These are phyloP conservation scores for Conistra vaccinii DNA, from an alignment of 2,888 invertebrate species.

Conservation along the genomic window DNA sequence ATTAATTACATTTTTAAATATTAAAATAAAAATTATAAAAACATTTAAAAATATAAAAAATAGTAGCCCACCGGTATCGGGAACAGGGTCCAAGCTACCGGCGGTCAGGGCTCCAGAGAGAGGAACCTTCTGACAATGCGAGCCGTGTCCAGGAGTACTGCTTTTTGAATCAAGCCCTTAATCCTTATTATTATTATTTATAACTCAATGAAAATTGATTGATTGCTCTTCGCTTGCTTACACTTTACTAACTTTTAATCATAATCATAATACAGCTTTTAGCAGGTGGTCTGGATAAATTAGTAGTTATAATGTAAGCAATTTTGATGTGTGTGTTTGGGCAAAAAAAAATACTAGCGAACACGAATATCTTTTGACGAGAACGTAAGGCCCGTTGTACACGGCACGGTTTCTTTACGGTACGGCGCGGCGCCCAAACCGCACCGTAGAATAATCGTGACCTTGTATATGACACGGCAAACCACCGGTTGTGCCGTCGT, in stretches of 20 bases:
- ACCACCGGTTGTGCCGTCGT: background rate
- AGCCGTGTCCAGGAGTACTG: too few species aligned
- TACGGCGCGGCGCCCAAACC: background rate
- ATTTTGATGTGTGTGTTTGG: background rate
- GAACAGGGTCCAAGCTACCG: too few species aligned
- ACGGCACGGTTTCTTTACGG: background rate
- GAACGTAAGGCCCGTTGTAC: background rate
- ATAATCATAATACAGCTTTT: conserved; percentile 16
- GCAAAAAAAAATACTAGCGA: background rate
- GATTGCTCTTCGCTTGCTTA: conserved; percentile 19
- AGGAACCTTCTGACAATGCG: too few species aligned
- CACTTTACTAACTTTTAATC: conserved; percentile 35
- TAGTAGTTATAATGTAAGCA: background rate
- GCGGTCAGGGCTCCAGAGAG: too few species aligned
- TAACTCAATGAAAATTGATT: conserved; percentile 23
- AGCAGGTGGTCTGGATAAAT: conserved; percentile 22
- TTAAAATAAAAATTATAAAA: too few species aligned
- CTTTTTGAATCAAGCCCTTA: too few species aligned
- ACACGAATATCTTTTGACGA: background rate
- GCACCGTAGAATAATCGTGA: background rate
- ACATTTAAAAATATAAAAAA: too few species aligned
- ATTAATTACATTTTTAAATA: too few species aligned
- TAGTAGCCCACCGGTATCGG: too few species aligned
- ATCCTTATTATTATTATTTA: conserved; percentile 44
- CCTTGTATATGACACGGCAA: background rate